phyloP scores from a whole-genome alignment of 2,113 vertebrate genomes.

The Chamaea fasciata region DNA sequence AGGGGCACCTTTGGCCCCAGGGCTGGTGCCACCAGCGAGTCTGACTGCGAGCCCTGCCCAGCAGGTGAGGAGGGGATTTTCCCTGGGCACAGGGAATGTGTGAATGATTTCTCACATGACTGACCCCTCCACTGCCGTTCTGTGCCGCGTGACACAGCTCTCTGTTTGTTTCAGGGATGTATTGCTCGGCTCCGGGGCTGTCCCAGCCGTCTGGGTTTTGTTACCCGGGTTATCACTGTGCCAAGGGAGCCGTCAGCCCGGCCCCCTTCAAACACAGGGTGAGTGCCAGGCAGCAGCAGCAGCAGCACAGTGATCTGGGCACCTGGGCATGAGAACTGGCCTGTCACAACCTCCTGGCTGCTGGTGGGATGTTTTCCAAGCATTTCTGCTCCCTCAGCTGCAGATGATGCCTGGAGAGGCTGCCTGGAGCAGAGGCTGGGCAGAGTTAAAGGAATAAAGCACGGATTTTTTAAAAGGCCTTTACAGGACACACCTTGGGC shows the following conservation, averaged over 20 bases:
- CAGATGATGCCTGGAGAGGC: background rate
- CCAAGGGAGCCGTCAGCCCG: conserved; percentile 76
- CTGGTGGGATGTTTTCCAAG: background rate
- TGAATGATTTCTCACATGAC: accelerated
- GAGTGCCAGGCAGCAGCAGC: background rate
- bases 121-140: background rate
- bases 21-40: conserved; percentile 61
- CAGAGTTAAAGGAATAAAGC: background rate
- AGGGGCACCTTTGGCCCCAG: conserved; percentile 78
- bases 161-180: conserved; percentile 75
- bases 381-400: background rate
- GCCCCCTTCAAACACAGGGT: conserved; percentile 78
- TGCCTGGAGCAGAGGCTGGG: background rate
- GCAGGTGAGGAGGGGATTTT: conserved; percentile 68
- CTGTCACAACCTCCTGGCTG: background rate
- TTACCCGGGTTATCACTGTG: conserved; percentile 80
- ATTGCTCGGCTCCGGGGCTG: conserved; percentile 80
- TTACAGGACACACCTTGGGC: background rate
- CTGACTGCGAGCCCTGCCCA: conserved; percentile 81
- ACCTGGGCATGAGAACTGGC: background rate
- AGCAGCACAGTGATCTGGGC: background rate
- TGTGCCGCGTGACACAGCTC: background rate
- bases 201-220: conserved; percentile 81
- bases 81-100: background rate
- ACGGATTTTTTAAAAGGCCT: background rate